A percentile compares a stretch with the other conserved stretches of the same genome.
phyloP scores from a whole-genome alignment of 2,113 vertebrate genomes.

The Psilopogon haemacephalus region DNA sequence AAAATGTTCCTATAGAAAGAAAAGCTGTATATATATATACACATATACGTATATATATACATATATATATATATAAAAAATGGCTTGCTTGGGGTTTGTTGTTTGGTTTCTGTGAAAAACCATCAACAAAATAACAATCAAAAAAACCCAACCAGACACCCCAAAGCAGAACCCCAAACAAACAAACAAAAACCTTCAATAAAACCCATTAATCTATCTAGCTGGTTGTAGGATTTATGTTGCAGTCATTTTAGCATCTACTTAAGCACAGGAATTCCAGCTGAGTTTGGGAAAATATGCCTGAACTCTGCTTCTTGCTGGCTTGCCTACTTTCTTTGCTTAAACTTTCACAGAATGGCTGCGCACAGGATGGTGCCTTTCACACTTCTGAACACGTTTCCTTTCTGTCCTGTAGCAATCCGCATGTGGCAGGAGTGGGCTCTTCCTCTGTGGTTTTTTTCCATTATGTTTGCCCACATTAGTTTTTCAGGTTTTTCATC shows the following conservation, averaged over 20 bases:
- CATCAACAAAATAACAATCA: no score
- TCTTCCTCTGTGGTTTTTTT: neutral
- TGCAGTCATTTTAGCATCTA: neutral
- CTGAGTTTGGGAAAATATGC: neutral
- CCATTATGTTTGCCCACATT: rapidly evolving
- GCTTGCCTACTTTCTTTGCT: neutral
- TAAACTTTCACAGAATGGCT: neutral
- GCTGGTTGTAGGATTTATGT: neutral
- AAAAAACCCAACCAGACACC: no score
- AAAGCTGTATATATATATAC: no score
- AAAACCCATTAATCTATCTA: rapidly evolving
- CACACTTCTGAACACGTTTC: neutral
- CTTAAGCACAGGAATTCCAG: neutral
- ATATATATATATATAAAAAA: no score
- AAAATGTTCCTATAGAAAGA: neutral
- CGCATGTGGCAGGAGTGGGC: neutral
- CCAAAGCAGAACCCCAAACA: no score
- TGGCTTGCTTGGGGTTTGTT: no score
- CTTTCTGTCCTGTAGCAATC: neutral
- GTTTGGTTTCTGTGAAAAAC: no score
- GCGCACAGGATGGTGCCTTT: neutral
- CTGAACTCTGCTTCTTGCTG: neutral
- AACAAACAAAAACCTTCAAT: no score
- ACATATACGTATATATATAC: no score
- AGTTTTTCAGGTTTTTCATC: neutral